Evolutionary conservation across 2,888 invertebrate genomes (phyloP).

Genomic region (Bembecia ichneumoniformis): DNA sequence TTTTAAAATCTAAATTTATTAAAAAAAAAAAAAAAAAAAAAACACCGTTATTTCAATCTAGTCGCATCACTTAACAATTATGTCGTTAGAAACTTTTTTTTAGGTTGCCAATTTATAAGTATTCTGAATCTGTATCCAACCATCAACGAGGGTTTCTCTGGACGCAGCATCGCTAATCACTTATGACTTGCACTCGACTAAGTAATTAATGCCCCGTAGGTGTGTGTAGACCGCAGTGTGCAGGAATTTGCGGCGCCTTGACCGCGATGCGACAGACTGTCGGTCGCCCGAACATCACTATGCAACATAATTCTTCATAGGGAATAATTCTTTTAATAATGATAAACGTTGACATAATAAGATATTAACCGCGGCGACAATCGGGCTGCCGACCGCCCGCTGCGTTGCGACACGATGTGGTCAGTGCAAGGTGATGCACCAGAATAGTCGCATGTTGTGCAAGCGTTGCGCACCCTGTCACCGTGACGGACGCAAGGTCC

Average conservation of each 20-base stretch:
- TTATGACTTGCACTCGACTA: not conserved
- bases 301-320: not conserved
- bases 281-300: slow-evolving; percentile 11
- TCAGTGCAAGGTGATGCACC: slow-evolving; percentile 24
- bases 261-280: slow-evolving; percentile 21
- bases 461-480: slow-evolving; percentile 14
- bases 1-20: no score
- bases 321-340: no score
- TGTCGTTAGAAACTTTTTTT: no score
- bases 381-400: slow-evolving; percentile 2
- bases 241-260: slow-evolving; percentile 11
- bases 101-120: no score
- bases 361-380: not conserved
- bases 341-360: no score
- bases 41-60: no score
- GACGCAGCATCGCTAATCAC: not conserved
- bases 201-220: not conserved
- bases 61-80: no score
- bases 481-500: slow-evolving; percentile 32
- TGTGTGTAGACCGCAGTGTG: not conserved
- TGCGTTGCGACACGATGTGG: slow-evolving; percentile 3
- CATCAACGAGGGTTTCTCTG: no score
- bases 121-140: no score
- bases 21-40: no score
- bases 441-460: slow-evolving; percentile 46